A percentile compares a stretch with the other conserved stretches of the same genome.
phyloP scores from a whole-genome alignment of 2,113 vertebrate species.

The Picathartes gymnocephalus region DNA sequence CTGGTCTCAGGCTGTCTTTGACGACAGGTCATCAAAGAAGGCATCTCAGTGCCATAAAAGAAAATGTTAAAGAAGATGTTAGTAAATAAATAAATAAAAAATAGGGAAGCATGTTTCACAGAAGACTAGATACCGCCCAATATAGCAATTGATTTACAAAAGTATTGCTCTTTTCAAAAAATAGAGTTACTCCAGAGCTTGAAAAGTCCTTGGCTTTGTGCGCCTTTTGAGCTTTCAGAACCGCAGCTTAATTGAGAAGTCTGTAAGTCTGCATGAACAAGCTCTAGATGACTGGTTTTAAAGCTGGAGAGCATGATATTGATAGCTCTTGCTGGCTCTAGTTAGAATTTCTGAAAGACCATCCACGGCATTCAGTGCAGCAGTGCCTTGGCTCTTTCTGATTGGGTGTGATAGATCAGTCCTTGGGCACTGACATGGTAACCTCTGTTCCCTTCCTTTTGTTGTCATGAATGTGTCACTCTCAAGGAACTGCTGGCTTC shows the following conservation, averaged over 20 bases:
- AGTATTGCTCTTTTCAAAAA: neutral
- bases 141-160: neutral
- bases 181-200: neutral
- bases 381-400: neutral
- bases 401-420: rapidly evolving
- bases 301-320: neutral
- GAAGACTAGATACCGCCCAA: neutral
- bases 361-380: neutral
- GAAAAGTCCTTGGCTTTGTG: neutral
- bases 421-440: neutral
- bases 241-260: neutral
- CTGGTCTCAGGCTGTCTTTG: neutral
- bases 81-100: neutral
- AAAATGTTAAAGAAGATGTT: neutral
- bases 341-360: neutral
- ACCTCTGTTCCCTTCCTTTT: neutral
- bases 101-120: neutral
- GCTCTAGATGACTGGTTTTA: neutral
- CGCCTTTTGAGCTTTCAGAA: neutral
- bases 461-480: neutral
- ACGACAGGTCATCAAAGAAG: neutral
- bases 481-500: neutral
- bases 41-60: neutral
- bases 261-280: neutral
- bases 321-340: neutral